Evolutionary conservation across 2,113 vertebrate genomes (phyloP).

Genomic region (Cyanistes caeruleus): DNA sequence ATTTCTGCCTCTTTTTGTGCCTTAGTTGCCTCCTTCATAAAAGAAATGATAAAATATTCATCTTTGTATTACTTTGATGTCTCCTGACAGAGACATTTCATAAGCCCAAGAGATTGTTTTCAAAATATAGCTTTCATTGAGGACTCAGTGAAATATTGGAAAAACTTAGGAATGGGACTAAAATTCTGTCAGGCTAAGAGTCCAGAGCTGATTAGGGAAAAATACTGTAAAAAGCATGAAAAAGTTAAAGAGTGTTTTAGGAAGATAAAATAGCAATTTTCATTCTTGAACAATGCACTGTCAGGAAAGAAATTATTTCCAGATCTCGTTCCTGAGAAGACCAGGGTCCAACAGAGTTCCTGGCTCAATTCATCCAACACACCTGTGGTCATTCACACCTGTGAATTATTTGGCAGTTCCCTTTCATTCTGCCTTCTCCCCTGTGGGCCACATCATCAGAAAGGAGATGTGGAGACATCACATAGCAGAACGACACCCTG

Average conservation of each 20-base stretch:
- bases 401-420: neutral
- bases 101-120: neutral
- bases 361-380: neutral
- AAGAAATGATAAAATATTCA: neutral
- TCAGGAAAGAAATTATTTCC: neutral
- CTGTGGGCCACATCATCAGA: neutral
- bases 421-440: neutral
- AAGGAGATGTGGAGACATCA: neutral
- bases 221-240: neutral
- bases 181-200: neutral
- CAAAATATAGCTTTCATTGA: neutral
- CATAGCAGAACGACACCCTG: fast-evolving
- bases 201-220: neutral
- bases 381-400: neutral
- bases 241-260: neutral
- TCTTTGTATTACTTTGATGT: neutral
- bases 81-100: neutral
- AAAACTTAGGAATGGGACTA: neutral
- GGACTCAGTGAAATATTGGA: neutral
- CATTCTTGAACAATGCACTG: neutral
- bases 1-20: neutral
- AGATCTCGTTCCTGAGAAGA: neutral
- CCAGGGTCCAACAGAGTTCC: neutral
- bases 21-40: neutral
- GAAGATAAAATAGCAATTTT: neutral